Percentiles rank a stretch among this genome's conserved stretches.
phyloP scores from a whole-genome alignment of 2,113 vertebrate species.

The Melospiza melodia region DNA sequence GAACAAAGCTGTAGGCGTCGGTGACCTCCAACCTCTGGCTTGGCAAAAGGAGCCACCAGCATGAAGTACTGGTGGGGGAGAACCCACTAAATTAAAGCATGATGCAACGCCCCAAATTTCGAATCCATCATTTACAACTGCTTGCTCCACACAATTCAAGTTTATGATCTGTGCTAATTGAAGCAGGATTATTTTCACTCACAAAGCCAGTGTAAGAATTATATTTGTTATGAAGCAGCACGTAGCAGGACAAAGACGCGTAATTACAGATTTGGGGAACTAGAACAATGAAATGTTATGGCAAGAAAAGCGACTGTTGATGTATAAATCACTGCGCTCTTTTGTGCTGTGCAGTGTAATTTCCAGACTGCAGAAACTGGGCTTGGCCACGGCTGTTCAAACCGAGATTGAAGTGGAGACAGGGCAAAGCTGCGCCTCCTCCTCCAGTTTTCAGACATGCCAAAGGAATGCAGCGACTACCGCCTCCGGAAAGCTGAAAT shows the following conservation, averaged over 20 bases:
- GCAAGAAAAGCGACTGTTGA: conserved; percentile 41
- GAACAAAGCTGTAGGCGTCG: conserved; percentile 53
- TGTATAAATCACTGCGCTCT: neutral
- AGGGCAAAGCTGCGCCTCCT: fast-evolving
- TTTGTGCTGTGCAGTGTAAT: neutral
- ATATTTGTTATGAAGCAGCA: conserved; percentile 48
- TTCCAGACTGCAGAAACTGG: conserved; percentile 6
- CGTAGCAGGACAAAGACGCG: conserved; percentile 31
- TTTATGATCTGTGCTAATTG: conserved; percentile 43
- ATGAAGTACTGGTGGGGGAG: neutral
- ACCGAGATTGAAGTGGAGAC: neutral
- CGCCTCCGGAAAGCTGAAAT: neutral
- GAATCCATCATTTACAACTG: neutral
- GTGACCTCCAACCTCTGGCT: conserved; percentile 35
- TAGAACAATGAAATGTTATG: conserved; percentile 43
- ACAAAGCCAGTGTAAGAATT: conserved; percentile 37
- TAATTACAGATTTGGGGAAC: conserved; percentile 53
- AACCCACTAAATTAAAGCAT: neutral
- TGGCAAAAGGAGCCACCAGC: conserved; percentile 34
- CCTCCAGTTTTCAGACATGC: neutral
- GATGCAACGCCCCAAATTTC: neutral
- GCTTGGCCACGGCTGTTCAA: neutral
- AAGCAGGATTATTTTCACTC: conserved; percentile 45
- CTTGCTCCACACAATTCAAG: conserved; percentile 25
- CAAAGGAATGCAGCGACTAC: neutral